phyloP scores from a whole-genome alignment of 1,140 invertebrate species.

The Magallana gigas region DNA sequence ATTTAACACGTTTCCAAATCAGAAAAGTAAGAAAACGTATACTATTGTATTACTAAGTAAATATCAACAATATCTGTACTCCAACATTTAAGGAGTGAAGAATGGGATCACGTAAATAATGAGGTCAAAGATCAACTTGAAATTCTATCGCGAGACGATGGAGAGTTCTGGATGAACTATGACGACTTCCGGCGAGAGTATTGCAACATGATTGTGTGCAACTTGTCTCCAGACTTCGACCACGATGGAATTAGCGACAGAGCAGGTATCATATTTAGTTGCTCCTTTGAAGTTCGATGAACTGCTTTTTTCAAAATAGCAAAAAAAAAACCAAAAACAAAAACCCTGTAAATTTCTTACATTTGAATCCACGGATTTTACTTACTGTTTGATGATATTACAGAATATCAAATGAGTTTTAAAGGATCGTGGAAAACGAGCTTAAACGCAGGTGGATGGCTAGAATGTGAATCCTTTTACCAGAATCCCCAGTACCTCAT shows the following conservation, averaged over 20 bases:
- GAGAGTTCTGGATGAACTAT: constrained; percentile 75
- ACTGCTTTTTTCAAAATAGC: not conserved
- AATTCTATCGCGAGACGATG: constrained; percentile 71
- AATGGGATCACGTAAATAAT: constrained; percentile 64
- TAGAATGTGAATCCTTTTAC: constrained; percentile 69
- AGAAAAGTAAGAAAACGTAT: too few species aligned
- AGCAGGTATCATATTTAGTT: constrained; percentile 60
- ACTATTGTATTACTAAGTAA: too few species aligned
- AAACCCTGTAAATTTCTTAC: not conserved
- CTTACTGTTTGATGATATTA: not conserved
- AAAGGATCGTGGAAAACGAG: constrained; percentile 62
- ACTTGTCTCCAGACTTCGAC: constrained; percentile 73
- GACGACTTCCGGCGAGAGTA: constrained; percentile 69
- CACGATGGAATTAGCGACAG: constrained; percentile 74
- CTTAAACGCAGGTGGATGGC: constrained; percentile 71
- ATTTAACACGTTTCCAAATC: too few species aligned
- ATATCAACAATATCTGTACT: too few species aligned
- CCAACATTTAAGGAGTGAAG: constrained; percentile 56
- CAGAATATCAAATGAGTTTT: constrained; percentile 67
- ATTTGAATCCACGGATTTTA: not conserved
- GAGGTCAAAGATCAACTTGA: constrained; percentile 64
- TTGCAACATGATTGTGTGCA: constrained; percentile 74
- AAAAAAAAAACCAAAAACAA: too few species aligned
- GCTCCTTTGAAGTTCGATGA: not conserved
- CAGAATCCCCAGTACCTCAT: constrained; percentile 72